These are phyloP conservation scores for Mus spretus DNA, from an alignment of 2,797 vertebrate genomes.

Conservation along the genomic window DNA sequence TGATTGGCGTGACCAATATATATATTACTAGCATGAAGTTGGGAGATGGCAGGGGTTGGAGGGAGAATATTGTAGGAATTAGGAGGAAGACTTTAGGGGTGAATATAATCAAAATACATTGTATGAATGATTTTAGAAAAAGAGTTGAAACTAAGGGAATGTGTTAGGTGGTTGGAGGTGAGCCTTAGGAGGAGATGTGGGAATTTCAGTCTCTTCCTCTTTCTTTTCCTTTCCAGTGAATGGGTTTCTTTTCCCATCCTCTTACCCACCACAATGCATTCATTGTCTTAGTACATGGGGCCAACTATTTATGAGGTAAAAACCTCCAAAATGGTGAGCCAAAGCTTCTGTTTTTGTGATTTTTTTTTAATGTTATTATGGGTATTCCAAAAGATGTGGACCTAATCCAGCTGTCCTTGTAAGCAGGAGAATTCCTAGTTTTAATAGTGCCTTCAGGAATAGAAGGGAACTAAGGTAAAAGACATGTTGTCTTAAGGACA, in stretches of 20 bases:
- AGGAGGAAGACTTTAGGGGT: background rate
- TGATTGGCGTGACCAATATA: background rate
- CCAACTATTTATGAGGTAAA: no score
- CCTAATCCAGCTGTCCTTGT: background rate
- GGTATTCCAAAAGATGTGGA: background rate
- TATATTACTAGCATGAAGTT: background rate
- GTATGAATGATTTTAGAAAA: background rate
- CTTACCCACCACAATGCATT: background rate
- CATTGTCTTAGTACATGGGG: background rate
- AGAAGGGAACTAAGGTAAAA: background rate
- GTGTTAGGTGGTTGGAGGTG: background rate
- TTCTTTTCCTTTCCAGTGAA: background rate
- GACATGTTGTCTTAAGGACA: background rate
- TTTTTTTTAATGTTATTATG: background rate
- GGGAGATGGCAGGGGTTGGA: background rate
- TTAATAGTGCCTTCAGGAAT: background rate
- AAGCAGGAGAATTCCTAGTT: slow-evolving; percentile 17
- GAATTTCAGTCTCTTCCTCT: background rate
- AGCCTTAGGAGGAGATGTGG: background rate
- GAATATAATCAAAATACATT: background rate
- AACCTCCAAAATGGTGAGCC: background rate
- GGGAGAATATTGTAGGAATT: background rate
- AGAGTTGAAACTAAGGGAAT: background rate
- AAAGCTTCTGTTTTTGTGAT: background rate
- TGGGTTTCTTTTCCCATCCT: background rate